A percentile compares a stretch with the other conserved stretches of the same genome.
Evolutionary conservation across 1,140 invertebrate species (phyloP).

Genomic region (Drosophila ananassae): DNA sequence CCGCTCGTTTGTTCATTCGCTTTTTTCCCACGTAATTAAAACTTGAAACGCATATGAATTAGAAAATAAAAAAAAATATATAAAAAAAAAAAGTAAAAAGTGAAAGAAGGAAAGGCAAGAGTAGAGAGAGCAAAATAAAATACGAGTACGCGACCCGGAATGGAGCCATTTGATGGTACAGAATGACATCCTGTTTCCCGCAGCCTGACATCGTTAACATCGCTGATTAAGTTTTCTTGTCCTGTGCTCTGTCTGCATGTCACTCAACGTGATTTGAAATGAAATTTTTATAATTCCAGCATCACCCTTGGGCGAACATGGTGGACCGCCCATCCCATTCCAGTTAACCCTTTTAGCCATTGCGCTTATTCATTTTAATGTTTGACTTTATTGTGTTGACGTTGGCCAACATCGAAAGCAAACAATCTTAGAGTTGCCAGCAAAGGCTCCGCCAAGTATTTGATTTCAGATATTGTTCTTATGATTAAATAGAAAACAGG

Average conservation of each 20-base stretch:
- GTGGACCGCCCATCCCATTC: background rate
- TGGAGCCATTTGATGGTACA: slow-evolving; percentile 61
- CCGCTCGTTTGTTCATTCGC: slow-evolving; percentile 57
- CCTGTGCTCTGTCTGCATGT: slow-evolving; percentile 64
- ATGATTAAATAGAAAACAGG: background rate
- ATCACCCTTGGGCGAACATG: slow-evolving; percentile 25
- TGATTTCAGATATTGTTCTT: slow-evolving; percentile 9
- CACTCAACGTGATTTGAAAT: slow-evolving; percentile 81
- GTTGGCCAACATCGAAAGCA: slow-evolving; percentile 5
- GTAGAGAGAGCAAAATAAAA: slow-evolving; percentile 49
- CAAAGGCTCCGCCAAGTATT: background rate
- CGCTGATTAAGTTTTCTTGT: slow-evolving; percentile 81
- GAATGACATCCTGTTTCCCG: slow-evolving; percentile 49
- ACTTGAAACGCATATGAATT: slow-evolving; percentile 83
- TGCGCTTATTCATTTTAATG: slow-evolving; percentile 29
- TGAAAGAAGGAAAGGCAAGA: slow-evolving; percentile 35
- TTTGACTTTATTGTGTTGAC: slow-evolving; percentile 43
- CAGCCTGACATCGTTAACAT: slow-evolving; percentile 80
- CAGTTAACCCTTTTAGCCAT: slow-evolving; percentile 31
- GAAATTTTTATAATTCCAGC: slow-evolving; percentile 64
- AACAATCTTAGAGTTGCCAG: slow-evolving; percentile 6
- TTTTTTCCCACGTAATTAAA: slow-evolving; percentile 80
- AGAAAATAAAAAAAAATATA: slow-evolving; percentile 57
- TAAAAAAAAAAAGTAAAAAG: slow-evolving; percentile 33
- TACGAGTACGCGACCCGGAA: slow-evolving; percentile 61